Base-by-base conservation (phyloP, 2,797 vertebrate genomes). In the Danio aesculapii region DNA sequence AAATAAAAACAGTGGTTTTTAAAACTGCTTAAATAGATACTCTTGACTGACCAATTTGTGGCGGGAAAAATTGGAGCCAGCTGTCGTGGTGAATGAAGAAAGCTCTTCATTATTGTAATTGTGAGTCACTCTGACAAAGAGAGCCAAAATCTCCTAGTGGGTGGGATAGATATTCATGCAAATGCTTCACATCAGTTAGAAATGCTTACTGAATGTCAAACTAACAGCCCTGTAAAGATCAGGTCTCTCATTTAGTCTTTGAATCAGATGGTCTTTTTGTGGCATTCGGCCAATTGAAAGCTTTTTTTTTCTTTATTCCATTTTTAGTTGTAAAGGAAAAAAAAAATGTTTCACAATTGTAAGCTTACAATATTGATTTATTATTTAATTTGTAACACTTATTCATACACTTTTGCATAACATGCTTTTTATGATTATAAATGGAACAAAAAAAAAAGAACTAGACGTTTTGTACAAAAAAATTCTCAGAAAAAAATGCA, bases 101-200 rank as follows among this genome's bases (percentile, higher is more conserved):
- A 66, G 8, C 50, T 80, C 50, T 80, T 57, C 71, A 80, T 73
- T 80, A 62, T 57, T 80, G 78, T 73, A 49, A 64, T 64, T 80
- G 69, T 41, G 30, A 80, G 10, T 57, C 50, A 52, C 39, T 63
- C 49, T 11, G 49, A 63, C 19, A 58, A 79, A 79, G n/a, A 62
- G n/a, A 71, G 46, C 5, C 58, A 61, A 57, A 57, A 74, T 73
- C 8, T 53, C 8, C 39, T n/a, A 52, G 12, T 71, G 58, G 12
- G 55, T 62, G 46, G 30, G 57, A 61, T 9, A 69, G 44, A 78
- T 69, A 61, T 79, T 50, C 2, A 19, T 52, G 16, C 30, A 17
- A 69, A 78, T 14, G 30, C 17, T 70, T 71, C n/a, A 61, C 11
- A 79, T 79, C 55, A 43, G 43, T 59, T 50, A 49, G 66, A 70